These are phyloP conservation scores for Gymnocheta viridis DNA, from an alignment of 2,888 invertebrate genomes.

Conservation along the genomic window DNA sequence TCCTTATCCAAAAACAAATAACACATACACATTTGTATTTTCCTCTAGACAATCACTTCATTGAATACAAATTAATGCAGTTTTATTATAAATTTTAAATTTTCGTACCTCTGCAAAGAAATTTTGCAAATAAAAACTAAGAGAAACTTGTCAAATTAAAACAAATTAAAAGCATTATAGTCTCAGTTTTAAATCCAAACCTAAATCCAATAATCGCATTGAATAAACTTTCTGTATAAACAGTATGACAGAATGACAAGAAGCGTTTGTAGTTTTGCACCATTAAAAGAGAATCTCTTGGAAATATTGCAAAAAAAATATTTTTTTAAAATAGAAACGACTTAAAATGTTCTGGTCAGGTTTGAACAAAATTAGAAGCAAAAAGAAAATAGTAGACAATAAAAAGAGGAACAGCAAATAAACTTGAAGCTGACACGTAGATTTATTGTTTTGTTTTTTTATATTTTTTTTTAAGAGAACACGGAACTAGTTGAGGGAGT, in stretches of 20 bases:
- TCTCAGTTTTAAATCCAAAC: slow-evolving; percentile 55
- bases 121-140: neutral
- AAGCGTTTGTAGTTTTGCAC: slow-evolving; percentile 49
- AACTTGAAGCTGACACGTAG: slow-evolving; percentile 71
- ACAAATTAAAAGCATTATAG: slow-evolving; percentile 60
- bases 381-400: slow-evolving; percentile 27
- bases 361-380: slow-evolving; percentile 33
- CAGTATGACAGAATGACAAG: slow-evolving; percentile 44
- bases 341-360: slow-evolving; percentile 64
- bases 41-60: neutral
- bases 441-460: slow-evolving; percentile 56
- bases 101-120: neutral
- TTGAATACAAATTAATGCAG: slow-evolving; percentile 2
- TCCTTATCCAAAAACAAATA: too few relatives aligned
- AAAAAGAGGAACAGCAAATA: slow-evolving; percentile 44
- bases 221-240: slow-evolving; percentile 56
- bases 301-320: slow-evolving; percentile 4
- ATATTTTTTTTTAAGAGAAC: neutral
- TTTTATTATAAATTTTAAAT: neutral
- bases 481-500: neutral
- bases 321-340: too few relatives aligned
- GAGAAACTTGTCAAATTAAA: slow-evolving; percentile 60
- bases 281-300: slow-evolving; percentile 35
- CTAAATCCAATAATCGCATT: slow-evolving; percentile 63
- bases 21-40: neutral